Percentiles rank a stretch among this genome's conserved stretches.
phyloP scores from a whole-genome alignment of 2,113 vertebrate species.

The Balaeniceps rex region DNA sequence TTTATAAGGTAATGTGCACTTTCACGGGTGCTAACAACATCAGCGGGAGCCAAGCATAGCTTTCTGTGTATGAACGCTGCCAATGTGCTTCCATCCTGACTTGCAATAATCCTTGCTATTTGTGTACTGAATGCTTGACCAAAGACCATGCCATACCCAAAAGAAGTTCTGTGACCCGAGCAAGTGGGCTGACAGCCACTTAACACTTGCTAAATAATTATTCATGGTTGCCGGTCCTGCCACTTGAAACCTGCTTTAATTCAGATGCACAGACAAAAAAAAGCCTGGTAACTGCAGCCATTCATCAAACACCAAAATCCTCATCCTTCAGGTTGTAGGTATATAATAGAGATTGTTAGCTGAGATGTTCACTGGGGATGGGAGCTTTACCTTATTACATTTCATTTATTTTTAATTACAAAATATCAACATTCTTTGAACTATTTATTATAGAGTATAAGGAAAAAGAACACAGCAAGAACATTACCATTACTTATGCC shows the following conservation, averaged over 20 bases:
- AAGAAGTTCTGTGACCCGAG: background rate
- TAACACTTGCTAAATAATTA: slow-evolving; percentile 4
- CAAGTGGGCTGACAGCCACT: background rate
- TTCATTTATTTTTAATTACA: background rate
- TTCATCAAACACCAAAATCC: background rate
- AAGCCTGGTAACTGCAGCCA: background rate
- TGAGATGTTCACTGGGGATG: background rate
- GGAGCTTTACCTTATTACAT: background rate
- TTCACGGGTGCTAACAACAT: slow-evolving; percentile 6
- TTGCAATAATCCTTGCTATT: slow-evolving; percentile 3
- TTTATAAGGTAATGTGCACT: background rate
- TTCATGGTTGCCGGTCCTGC: background rate
- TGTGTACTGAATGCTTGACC: background rate
- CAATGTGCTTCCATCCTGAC: background rate
- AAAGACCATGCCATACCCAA: background rate
- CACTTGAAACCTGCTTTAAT: background rate
- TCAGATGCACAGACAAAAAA: background rate
- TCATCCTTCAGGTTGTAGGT: background rate
- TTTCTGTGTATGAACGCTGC: background rate
- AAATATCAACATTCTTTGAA: background rate
- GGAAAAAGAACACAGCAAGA: background rate
- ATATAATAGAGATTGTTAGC: background rate
- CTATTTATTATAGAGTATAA: background rate
- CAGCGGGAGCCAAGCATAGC: background rate
- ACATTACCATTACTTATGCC: background rate